These are phyloP conservation scores for Drosophila paranaensis DNA, from an alignment of 2,888 invertebrate species.

Conservation along the genomic window DNA sequence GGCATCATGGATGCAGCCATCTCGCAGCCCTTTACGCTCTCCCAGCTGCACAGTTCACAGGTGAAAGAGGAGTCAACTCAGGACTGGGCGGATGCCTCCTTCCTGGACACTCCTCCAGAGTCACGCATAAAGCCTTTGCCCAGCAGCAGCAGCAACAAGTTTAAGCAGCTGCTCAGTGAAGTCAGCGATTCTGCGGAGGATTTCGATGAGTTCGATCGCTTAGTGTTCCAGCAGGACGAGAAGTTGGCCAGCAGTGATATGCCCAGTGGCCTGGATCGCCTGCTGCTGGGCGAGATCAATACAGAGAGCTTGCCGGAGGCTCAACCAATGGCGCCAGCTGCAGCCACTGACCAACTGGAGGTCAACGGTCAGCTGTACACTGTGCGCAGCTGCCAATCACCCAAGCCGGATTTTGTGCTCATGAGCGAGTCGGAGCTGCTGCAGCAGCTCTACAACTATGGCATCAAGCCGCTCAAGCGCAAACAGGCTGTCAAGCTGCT, in stretches of 20 bases:
- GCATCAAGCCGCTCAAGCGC: slow-evolving; percentile 88
- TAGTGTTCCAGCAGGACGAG: slow-evolving; percentile 55
- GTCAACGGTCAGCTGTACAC: slow-evolving; percentile 79
- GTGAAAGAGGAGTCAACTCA: slow-evolving; percentile 27
- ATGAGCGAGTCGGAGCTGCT: slow-evolving; percentile 87
- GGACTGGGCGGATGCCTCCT: slow-evolving; percentile 77
- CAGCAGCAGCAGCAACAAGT: slow-evolving; percentile 60
- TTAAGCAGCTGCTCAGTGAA: slow-evolving; percentile 59
- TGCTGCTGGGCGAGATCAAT: slow-evolving; percentile 76
- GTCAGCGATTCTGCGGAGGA: slow-evolving; percentile 44
- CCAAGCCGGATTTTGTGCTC: slow-evolving; percentile 86
- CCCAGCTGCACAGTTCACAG: slow-evolving; percentile 41
- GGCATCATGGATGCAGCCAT: slow-evolving; percentile 77
- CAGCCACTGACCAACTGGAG: slow-evolving; percentile 54
- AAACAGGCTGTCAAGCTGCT: slow-evolving; percentile 88
- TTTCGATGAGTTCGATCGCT: slow-evolving; percentile 81
- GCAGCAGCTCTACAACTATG: slow-evolving; percentile 87
- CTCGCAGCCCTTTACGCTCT: slow-evolving; percentile 62
- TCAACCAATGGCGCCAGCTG: not conserved
- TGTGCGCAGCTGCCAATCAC: slow-evolving; percentile 86
- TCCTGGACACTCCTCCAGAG: slow-evolving; percentile 67
- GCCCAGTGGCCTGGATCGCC: slow-evolving; percentile 77
- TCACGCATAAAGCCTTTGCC: slow-evolving; percentile 63
- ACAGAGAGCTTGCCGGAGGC: slow-evolving; percentile 11
- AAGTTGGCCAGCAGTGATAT: slow-evolving; percentile 23